A percentile compares a stretch with the other conserved stretches of the same genome.
Conservation (phyloP, 2,113 vertebrate species). For the Azemiops feae region DNA sequence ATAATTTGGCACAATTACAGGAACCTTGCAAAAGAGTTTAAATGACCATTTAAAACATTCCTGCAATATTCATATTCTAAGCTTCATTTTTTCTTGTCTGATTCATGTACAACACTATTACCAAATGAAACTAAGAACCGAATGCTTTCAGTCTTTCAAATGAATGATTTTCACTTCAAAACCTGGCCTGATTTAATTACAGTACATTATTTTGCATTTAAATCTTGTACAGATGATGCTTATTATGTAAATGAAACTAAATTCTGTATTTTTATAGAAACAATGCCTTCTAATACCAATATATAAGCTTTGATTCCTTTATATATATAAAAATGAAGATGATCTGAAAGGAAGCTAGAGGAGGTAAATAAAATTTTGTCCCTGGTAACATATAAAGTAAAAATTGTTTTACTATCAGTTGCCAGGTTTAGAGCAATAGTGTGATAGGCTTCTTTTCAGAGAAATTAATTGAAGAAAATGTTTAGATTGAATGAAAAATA, state of each 20-base stretch:
- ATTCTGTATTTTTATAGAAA: constrained; percentile 75
- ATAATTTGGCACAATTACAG: constrained; percentile 64
- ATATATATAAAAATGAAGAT: constrained; percentile 52
- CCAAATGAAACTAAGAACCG: constrained; percentile 9
- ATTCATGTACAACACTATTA: neutral
- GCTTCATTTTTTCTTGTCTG: constrained; percentile 27
- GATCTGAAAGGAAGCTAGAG: constrained; percentile 47
- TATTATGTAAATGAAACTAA: constrained; percentile 65
- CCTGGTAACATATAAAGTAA: constrained; percentile 56
- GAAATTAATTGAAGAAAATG: constrained; percentile 45
- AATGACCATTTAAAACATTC: constrained; percentile 49
- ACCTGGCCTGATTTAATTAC: constrained; percentile 31
- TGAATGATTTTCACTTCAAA: constrained; percentile 29
- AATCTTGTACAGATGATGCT: constrained; percentile 56
- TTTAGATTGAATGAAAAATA: constrained; percentile 53
- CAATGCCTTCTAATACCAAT: constrained; percentile 54
- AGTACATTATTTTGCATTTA: constrained; percentile 4
- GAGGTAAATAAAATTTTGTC: constrained; percentile 52
- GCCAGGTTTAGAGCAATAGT: constrained; percentile 50
- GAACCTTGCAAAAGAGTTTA: constrained; percentile 35
- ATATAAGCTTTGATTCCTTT: constrained; percentile 54
- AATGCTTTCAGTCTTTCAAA: neutral
- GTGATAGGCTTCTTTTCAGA: constrained; percentile 60
- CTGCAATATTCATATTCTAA: constrained; percentile 49
- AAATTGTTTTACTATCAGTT: constrained; percentile 60